phyloP scores from a whole-genome alignment of 1,140 invertebrate species.

The Achatina immaculata region DNA sequence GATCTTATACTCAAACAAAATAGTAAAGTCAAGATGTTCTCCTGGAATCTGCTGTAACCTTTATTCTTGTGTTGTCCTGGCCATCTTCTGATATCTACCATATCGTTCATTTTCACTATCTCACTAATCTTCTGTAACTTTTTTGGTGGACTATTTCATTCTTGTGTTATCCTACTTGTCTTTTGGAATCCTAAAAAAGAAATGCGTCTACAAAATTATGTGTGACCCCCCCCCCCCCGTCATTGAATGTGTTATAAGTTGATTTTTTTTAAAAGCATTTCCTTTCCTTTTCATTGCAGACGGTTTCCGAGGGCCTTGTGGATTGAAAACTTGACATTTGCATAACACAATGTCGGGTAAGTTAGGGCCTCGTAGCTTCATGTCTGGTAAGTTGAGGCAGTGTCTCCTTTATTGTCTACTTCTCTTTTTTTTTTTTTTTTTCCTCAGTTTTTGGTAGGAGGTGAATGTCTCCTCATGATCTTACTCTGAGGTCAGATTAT shows the following conservation, averaged over 20 bases:
- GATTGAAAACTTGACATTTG: neutral
- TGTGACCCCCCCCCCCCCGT: neutral
- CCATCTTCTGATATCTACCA: too few relatives aligned
- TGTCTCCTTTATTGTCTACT: neutral
- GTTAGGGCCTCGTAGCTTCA: neutral
- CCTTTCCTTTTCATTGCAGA: neutral
- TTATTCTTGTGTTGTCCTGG: too few relatives aligned
- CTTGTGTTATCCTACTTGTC: neutral
- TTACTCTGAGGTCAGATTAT: too few relatives aligned
- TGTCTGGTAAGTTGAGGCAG: slow-evolving; percentile 3
- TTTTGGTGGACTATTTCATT: too few relatives aligned
- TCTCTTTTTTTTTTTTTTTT: neutral
- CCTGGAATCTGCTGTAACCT: too few relatives aligned
- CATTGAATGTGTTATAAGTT: neutral
- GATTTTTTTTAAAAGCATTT: neutral
- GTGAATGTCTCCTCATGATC: too few relatives aligned
- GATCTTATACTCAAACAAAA: too few relatives aligned
- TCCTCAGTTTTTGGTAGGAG: too few relatives aligned
- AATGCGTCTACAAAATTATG: neutral
- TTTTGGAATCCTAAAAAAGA: neutral
- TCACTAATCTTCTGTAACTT: too few relatives aligned
- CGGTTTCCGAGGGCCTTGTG: neutral
- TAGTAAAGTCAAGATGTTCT: too few relatives aligned
- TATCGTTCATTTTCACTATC: too few relatives aligned
- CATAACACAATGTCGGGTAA: slow-evolving; percentile 3